These are phyloP conservation scores for Drosophila simulans DNA, from an alignment of 1,140 invertebrate species.

Conservation along the genomic window DNA sequence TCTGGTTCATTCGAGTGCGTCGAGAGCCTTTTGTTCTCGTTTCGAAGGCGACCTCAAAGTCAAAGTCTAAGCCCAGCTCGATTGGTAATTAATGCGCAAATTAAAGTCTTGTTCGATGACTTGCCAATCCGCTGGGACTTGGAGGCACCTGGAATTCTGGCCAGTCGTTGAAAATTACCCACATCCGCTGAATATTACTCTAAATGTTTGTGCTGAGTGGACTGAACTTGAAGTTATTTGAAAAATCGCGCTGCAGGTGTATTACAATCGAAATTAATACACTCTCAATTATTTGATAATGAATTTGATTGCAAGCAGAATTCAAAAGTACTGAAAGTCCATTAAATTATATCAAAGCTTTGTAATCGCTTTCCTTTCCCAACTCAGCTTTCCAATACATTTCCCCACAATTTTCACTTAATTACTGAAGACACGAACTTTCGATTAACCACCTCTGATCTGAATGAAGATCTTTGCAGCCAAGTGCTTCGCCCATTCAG, in stretches of 20 bases:
- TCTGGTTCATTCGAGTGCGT: conserved; percentile 31
- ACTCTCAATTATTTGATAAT: too few relatives aligned
- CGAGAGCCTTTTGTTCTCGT: conserved; percentile 37
- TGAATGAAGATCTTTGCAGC: conserved; percentile 6
- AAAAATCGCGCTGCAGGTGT: too few relatives aligned
- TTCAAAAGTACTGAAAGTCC: not conserved
- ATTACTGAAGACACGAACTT: conserved; percentile 21
- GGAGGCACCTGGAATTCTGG: conserved; percentile 22
- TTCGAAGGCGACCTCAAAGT: conserved; percentile 21
- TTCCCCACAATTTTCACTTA: conserved; percentile 1
- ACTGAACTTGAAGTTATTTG: conserved; percentile 25
- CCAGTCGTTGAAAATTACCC: conserved; percentile 16
- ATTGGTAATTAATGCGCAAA: conserved; percentile 58
- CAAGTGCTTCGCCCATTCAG: conserved; percentile 19
- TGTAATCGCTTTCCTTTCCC: conserved; percentile 22
- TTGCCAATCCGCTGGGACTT: conserved; percentile 32
- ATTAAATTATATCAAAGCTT: not conserved
- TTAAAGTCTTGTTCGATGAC: conserved; percentile 47
- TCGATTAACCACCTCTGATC: conserved; percentile 23
- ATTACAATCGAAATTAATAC: too few relatives aligned
- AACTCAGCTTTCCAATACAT: conserved; percentile 26
- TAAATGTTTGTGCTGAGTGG: conserved; percentile 4
- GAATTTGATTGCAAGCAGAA: not conserved
- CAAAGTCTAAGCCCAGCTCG: conserved; percentile 20
- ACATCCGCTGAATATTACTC: conserved; percentile 31